Base-by-base conservation (phyloP, 2,888 invertebrate species). In the Ochropacha duplaris region DNA sequence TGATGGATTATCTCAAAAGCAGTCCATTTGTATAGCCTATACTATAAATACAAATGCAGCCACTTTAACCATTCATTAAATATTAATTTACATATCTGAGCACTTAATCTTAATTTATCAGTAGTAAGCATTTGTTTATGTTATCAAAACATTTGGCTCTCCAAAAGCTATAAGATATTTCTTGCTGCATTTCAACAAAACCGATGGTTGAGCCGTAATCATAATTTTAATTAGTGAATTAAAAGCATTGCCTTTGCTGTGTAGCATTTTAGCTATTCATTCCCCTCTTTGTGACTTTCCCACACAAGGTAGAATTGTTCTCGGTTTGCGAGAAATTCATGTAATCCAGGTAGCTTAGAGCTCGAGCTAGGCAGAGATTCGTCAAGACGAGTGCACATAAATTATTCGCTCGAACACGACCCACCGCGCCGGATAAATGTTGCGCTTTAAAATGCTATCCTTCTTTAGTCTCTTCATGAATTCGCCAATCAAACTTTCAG, bases 391-490 rank as follows among this genome's bases (percentile, higher is more conserved):
- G 69, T 62, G 66, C 65, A 78, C 75, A 82, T 84, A 81, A 79
- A 81, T 83, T 77, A 82, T 82, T 82, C 78, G 52, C 58, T 60
- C 58, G 58, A 66, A 68, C 71, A 70, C 72, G 69, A 71, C 63
- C 74, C 73, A 69, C 69, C 62, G 62, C 62, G 62, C 61, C 61
- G 69, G 76, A 84, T 83, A 84, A 85, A 86, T 84, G 78, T 77
- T 73, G 65, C 70, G 79, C 74, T 84, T 81, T 78, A 80, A 83
- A 81, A 83, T 76, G 76, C 79, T 77, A 83, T 83, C 79, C 76
- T 72, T 84, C 79, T 83, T 83, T 74, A 75, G 74, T 72, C 79
- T 83, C 78, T 83, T 82, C 84, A 84, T 86, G 84, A 84, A 83
- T 84, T 76, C 69, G 58, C 67, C 77, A 72, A 78, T 79, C 68